Conservation (phyloP, 2,113 vertebrate species). For the Psilopogon haemacephalus region DNA sequence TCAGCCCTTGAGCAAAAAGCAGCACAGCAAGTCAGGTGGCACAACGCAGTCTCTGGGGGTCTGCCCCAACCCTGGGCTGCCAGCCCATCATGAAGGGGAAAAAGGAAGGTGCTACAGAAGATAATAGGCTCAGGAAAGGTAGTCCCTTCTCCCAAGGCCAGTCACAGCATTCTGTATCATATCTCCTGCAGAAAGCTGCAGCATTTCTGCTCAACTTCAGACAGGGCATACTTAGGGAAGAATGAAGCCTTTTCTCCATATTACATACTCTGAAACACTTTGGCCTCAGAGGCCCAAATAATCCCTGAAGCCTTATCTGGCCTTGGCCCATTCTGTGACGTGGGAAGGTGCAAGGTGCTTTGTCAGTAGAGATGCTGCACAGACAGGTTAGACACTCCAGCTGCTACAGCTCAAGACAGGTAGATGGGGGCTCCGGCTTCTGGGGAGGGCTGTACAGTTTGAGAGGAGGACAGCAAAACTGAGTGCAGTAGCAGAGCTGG, state of each 20-base stretch:
- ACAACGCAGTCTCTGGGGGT: background rate
- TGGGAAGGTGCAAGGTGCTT: background rate
- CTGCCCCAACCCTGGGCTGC: background rate
- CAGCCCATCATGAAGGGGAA: background rate
- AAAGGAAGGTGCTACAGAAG: background rate
- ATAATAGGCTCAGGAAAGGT: background rate
- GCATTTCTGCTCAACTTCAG: background rate
- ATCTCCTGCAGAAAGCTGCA: background rate
- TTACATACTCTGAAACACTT: background rate
- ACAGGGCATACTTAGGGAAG: background rate
- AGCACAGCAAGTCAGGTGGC: background rate
- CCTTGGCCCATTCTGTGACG: background rate
- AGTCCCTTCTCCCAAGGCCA: background rate
- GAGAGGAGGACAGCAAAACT: background rate
- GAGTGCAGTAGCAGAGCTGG: background rate
- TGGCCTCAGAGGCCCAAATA: background rate
- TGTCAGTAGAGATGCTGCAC: background rate
- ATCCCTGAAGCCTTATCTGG: background rate
- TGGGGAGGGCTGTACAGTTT: background rate
- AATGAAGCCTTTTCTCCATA: background rate
- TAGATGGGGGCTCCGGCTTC: background rate
- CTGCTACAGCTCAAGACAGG: background rate
- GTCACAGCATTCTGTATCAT: rapidly evolving
- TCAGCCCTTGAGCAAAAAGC: background rate
- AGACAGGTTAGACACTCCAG: background rate